Percentiles rank a stretch among this genome's conserved stretches.
Evolutionary conservation across 1,140 invertebrate genomes (phyloP).

Genomic region (Leptinotarsa defecta): DNA sequence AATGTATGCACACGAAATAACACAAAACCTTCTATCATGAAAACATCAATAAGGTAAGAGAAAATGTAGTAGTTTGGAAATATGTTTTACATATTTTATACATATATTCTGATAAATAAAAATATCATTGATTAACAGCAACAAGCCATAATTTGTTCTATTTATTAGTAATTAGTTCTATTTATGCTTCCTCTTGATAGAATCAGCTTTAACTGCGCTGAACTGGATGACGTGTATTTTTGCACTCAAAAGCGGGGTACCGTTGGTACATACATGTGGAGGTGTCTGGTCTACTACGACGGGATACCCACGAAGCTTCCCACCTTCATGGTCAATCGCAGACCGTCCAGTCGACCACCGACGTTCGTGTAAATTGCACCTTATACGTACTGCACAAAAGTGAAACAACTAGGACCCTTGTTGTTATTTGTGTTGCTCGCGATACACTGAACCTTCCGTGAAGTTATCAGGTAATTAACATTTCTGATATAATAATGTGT

Average conservation of each 20-base stretch:
- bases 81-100: too few species aligned
- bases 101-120: not conserved
- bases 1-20: too few species aligned
- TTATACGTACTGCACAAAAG: slow-evolving; percentile 1
- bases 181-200: not conserved
- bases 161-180: not conserved
- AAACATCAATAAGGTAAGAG: too few species aligned
- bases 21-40: too few species aligned
- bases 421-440: slow-evolving; percentile 6
- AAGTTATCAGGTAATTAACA: slow-evolving; percentile 3
- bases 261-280: not conserved
- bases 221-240: slow-evolving; percentile 8
- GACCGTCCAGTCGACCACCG: slow-evolving; percentile 42
- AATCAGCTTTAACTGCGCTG: not conserved
- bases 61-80: too few species aligned
- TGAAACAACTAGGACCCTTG: not conserved
- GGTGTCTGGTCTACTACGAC: slow-evolving; percentile 18
- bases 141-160: not conserved
- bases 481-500: too few species aligned
- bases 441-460: not conserved
- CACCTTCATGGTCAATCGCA: slow-evolving; percentile 36
- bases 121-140: not conserved
- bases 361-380: slow-evolving; percentile 36
- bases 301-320: slow-evolving; percentile 31
- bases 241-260: not conserved